Evolutionary conservation across 2,113 vertebrate genomes (phyloP).

Genomic region (Stigmatopora argus): DNA sequence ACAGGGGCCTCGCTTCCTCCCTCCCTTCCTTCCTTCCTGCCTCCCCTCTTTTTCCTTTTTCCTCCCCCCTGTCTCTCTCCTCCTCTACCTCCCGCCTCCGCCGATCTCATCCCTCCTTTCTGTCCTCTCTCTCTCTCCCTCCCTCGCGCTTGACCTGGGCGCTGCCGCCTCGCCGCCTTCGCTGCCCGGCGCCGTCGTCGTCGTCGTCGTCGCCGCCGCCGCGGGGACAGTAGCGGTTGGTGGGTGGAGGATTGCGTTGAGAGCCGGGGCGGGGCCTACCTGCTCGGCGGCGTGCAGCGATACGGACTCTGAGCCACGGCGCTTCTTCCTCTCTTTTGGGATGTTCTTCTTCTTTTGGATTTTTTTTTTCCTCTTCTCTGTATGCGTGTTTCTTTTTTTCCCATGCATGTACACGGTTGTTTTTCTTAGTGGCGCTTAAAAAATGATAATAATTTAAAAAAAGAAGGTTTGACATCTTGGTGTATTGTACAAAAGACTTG

Average conservation of each 20-base stretch:
- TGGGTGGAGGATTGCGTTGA: conserved; percentile 75
- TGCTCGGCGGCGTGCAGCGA: conserved; percentile 69
- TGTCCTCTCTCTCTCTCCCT: conserved; percentile 79
- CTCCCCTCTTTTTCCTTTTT: conserved; percentile 60
- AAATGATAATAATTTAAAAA: conserved; percentile 24
- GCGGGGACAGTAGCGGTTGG: conserved; percentile 72
- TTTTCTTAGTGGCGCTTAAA: conserved; percentile 67
- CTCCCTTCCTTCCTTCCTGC: conserved; percentile 52
- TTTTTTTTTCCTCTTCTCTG: background rate
- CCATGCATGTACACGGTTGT: conserved; percentile 75
- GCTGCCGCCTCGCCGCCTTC: conserved; percentile 62
- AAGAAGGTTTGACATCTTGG: conserved; percentile 66
- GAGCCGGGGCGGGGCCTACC: conserved; percentile 64
- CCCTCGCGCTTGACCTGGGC: conserved; percentile 68
- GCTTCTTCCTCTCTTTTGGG: conserved; percentile 58
- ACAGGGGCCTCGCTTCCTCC: conserved; percentile 62
- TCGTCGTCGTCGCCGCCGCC: too few relatives aligned
- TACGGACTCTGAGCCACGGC: conserved; percentile 67
- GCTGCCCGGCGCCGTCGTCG: conserved; percentile 58
- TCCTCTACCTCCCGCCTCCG: conserved; percentile 1
- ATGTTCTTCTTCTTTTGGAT: conserved; percentile 16
- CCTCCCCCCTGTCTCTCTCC: conserved; percentile 36
- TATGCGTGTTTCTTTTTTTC: too few relatives aligned
- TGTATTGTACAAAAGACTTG: conserved; percentile 41
- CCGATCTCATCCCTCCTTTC: conserved; percentile 33